A percentile compares a stretch with the other conserved stretches of the same genome.
phyloP scores from a whole-genome alignment of 2,888 invertebrate genomes.

The Creontiades dilutus region DNA sequence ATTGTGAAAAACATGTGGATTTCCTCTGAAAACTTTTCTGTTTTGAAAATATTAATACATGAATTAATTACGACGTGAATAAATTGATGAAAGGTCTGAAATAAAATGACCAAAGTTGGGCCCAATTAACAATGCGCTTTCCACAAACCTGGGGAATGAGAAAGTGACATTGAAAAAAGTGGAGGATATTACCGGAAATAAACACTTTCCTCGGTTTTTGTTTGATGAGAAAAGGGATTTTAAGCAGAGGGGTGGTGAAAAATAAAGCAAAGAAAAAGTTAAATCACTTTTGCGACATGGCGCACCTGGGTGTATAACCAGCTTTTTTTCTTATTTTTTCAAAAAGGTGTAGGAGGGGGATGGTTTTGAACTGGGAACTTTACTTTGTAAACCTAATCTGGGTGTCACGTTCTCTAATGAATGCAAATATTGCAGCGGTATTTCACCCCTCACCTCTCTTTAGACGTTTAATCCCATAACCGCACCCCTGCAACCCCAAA shows the following conservation, averaged over 20 bases:
- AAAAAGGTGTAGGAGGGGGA: constrained; percentile 26
- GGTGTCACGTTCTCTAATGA: constrained; percentile 69
- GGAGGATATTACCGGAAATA: not conserved
- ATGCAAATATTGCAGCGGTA: constrained; percentile 70
- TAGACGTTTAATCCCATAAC: constrained; percentile 67
- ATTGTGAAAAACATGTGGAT: too few relatives aligned
- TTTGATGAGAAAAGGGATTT: not conserved
- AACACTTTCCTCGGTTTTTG: not conserved
- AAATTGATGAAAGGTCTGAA: too few relatives aligned
- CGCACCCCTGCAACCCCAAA: constrained; percentile 17
- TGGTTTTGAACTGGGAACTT: constrained; percentile 51
- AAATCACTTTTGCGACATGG: constrained; percentile 67
- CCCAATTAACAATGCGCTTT: too few relatives aligned
- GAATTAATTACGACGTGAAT: too few relatives aligned
- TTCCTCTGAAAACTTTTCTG: too few relatives aligned
- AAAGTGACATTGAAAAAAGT: not conserved
- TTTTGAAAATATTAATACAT: too few relatives aligned
- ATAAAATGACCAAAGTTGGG: too few relatives aligned
- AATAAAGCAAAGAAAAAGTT: constrained; percentile 56
- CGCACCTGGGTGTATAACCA: constrained; percentile 42
- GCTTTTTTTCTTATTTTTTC: not conserved
- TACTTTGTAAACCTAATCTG: constrained; percentile 70
- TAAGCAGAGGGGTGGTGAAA: not conserved
- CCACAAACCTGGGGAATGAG: too few relatives aligned
- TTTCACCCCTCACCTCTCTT: constrained; percentile 27